Percentiles rank a stretch among this genome's conserved stretches.
Evolutionary conservation across 1,140 invertebrate genomes (phyloP).

Genomic region (Drosophila bipectinata): DNA sequence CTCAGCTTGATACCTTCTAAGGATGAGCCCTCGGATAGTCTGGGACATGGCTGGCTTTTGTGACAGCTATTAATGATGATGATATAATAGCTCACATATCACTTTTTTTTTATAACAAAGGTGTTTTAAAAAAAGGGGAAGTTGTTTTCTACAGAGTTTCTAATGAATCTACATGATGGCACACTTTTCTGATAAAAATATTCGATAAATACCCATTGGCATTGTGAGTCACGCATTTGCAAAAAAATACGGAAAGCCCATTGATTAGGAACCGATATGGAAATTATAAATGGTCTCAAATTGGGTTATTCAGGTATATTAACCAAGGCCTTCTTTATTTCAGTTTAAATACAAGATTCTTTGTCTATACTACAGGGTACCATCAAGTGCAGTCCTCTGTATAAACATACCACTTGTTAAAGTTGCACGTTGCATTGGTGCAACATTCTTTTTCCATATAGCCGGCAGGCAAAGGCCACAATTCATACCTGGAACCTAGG

Average conservation of each 20-base stretch:
- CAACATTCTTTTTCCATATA: slow-evolving; percentile 14
- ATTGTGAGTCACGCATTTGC: background rate
- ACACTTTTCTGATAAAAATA: background rate
- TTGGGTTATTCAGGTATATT: background rate
- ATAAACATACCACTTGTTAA: slow-evolving; percentile 8
- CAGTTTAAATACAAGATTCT: no score
- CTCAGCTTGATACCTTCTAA: slow-evolving; percentile 13
- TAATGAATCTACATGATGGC: background rate
- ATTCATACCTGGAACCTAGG: slow-evolving; percentile 54
- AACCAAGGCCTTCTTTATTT: background rate
- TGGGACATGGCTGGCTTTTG: background rate
- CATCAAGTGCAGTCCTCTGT: background rate
- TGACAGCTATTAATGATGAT: background rate
- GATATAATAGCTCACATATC: background rate
- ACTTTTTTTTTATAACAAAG: background rate
- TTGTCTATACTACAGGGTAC: slow-evolving; percentile 14
- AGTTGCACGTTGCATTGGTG: slow-evolving; percentile 21
- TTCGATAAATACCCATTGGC: background rate
- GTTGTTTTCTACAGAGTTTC: background rate
- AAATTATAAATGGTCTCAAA: background rate
- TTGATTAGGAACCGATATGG: background rate
- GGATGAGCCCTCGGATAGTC: background rate
- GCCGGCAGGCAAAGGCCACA: slow-evolving; percentile 53
- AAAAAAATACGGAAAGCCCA: background rate
- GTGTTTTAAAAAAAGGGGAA: background rate